Conservation (phyloP, 2,113 vertebrate genomes). For the Anhinga anhinga region DNA sequence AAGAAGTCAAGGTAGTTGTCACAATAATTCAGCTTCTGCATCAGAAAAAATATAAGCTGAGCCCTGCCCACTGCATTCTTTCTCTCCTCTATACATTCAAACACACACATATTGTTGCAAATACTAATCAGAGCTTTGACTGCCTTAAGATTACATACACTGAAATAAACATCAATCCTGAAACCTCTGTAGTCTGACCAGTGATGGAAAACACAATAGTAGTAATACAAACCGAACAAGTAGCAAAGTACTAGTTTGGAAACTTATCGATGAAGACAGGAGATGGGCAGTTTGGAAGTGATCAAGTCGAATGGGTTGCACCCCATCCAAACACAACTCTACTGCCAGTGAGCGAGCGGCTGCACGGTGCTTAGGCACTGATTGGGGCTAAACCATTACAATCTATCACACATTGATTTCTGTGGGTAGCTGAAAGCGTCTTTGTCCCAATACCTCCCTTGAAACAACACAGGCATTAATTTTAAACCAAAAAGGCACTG, state of each 20-base stretch:
- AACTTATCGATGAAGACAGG: background rate
- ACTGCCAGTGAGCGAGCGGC: too few relatives aligned
- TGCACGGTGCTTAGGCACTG: too few relatives aligned
- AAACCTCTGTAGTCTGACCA: background rate
- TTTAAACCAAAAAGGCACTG: background rate
- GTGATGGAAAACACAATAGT: background rate
- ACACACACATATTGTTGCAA: background rate
- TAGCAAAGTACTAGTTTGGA: background rate
- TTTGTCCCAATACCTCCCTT: background rate
- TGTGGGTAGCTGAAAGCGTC: conserved; percentile 10
- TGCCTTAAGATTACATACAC: background rate
- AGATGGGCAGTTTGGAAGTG: background rate
- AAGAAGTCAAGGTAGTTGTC: background rate
- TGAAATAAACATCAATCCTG: background rate
- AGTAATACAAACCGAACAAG: background rate
- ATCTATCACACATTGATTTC: background rate
- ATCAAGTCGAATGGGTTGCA: background rate
- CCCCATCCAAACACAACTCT: background rate
- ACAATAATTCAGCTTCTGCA: background rate
- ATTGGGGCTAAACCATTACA: too few relatives aligned
- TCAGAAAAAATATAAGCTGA: background rate
- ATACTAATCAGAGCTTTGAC: background rate
- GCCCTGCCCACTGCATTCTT: background rate
- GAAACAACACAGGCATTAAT: conserved; percentile 8
- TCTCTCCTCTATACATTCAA: background rate